phyloP scores from a whole-genome alignment of 2,797 vertebrate genomes.

The Carcharodon carcharias region DNA sequence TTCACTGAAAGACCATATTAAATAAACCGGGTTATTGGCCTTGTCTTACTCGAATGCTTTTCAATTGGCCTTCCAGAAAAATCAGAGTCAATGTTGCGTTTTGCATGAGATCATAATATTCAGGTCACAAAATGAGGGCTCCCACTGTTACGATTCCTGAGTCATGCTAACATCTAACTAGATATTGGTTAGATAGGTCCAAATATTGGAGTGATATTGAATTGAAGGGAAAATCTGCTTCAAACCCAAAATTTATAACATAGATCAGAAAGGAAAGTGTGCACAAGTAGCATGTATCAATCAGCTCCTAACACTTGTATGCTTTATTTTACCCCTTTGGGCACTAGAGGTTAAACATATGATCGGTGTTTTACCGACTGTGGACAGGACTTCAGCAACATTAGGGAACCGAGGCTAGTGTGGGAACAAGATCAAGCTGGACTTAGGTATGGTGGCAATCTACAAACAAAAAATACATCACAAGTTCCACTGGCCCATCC shows the following conservation, averaged over 20 bases:
- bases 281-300: background rate
- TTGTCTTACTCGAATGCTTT: background rate
- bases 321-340: background rate
- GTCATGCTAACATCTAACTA: background rate
- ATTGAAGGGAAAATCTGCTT: background rate
- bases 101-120: background rate
- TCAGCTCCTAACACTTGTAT: background rate
- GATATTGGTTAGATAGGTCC: background rate
- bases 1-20: background rate
- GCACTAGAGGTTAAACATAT: background rate
- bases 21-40: background rate
- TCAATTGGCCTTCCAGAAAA: background rate
- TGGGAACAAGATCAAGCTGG: background rate
- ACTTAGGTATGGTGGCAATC: background rate
- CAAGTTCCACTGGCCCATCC: background rate
- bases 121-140: background rate
- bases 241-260: background rate
- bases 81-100: background rate
- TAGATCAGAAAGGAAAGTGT: background rate
- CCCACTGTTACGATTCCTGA: background rate
- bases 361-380: background rate
- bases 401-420: background rate
- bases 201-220: background rate
- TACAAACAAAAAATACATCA: background rate
- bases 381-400: background rate